Base-by-base conservation (phyloP, 1,140 invertebrate genomes). In the Ips typographus region DNA sequence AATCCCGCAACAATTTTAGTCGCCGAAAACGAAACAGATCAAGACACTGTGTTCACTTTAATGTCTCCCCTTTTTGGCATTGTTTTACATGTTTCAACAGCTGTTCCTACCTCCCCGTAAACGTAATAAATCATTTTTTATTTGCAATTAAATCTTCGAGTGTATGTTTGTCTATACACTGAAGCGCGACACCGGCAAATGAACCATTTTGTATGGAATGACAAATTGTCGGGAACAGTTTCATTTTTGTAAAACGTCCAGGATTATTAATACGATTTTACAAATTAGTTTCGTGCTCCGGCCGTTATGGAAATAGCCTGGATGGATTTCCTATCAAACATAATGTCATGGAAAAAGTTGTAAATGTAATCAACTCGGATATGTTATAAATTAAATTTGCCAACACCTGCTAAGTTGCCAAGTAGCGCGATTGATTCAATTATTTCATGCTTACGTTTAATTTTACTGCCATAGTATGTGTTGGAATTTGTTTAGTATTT, bases 51-150 rank as follows among this genome's bases (percentile, higher is more conserved):
- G 42, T 39, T 60, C 44, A 2, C 40, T 7, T 61, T 43, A 41
- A 42, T 8, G 44, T 49, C 22, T 49, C 36, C 59, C 38, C 56
- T 7, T 41, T 3, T 37, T 51, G 36, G 22, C 40, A 47, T 44
- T 43, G 40, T 47, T 62, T 36, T 62, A 62, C 47, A 62, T 55
- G 40, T 53, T 55, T 65, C 62, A 55, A 43, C 62, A 65, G 62
- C 62, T 65, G 62, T 61, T 61, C 43, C 2, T 5, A 38, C 47
- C 6, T 49, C 22, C 22, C 39, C 41, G 37, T 6, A 37, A 56
- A 56, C 51, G 44, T 55, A 65, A 65, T 65, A 65, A 65, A 65
- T 65, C 62, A 65, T 65, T 65, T 65, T 65, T 65, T 65, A 65
- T 55, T 65, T 56, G 62, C 62, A 65, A 65, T 65, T 65, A 65